These are phyloP conservation scores for Drosophila elegans DNA, from an alignment of 1,140 invertebrate species.

Conservation along the genomic window DNA sequence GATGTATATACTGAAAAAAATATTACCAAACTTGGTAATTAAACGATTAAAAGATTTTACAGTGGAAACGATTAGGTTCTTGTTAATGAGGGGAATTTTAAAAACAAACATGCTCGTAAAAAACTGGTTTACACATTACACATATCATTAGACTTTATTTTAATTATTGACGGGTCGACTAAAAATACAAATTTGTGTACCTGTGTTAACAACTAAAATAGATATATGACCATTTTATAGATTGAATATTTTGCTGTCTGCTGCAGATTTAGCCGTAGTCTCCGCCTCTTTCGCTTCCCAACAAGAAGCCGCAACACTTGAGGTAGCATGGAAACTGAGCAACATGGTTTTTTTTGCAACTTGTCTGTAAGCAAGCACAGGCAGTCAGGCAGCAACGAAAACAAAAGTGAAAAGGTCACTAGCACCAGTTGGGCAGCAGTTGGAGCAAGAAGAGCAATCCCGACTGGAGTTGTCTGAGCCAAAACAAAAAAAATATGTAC, in stretches of 20 bases:
- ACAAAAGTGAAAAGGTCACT: slow-evolving; percentile 82
- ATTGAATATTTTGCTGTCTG: neutral
- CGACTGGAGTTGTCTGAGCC: slow-evolving; percentile 30
- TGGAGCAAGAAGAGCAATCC: slow-evolving; percentile 33
- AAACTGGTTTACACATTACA: too few species aligned
- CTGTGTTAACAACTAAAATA: too few species aligned
- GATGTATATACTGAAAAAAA: slow-evolving; percentile 25
- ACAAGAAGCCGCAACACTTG: slow-evolving; percentile 56
- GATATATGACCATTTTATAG: too few species aligned
- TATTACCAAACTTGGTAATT: neutral
- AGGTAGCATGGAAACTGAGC: slow-evolving; percentile 52
- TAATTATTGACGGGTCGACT: too few species aligned
- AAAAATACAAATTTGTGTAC: too few species aligned
- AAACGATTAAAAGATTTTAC: neutral
- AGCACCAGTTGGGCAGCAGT: slow-evolving; percentile 57
- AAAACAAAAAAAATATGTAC: slow-evolving; percentile 7
- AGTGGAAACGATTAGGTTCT: too few species aligned
- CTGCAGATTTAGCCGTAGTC: slow-evolving; percentile 2
- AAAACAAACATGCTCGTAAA: too few species aligned
- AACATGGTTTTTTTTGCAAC: slow-evolving; percentile 42
- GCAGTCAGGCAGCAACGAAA: slow-evolving; percentile 66
- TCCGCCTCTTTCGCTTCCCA: slow-evolving; percentile 34
- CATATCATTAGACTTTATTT: too few species aligned
- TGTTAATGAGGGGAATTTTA: too few species aligned
- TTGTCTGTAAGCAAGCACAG: slow-evolving; percentile 36